phyloP scores from a whole-genome alignment of 2,888 invertebrate genomes.

The Sipunculus nudus region DNA sequence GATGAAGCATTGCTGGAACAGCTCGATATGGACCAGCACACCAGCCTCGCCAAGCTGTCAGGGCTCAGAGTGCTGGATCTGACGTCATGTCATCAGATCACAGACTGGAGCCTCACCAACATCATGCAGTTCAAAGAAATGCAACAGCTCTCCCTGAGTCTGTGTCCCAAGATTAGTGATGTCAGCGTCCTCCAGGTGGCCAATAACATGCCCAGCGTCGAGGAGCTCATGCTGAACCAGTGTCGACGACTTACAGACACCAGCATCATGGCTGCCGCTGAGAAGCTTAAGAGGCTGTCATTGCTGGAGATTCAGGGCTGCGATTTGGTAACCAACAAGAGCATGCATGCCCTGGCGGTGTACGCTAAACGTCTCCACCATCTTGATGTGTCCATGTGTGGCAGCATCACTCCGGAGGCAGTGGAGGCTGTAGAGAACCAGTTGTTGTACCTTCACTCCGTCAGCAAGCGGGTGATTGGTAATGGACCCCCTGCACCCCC shows the following conservation, averaged over 20 bases:
- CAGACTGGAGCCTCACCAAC: slow-evolving; percentile 77
- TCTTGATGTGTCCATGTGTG: slow-evolving; percentile 71
- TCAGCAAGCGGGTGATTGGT: slow-evolving; percentile 51
- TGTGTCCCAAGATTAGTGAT: slow-evolving; percentile 76
- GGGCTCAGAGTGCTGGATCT: slow-evolving; percentile 71
- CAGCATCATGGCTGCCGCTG: slow-evolving; percentile 69
- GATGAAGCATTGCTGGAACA: too few relatives aligned
- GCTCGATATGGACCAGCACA: too few relatives aligned
- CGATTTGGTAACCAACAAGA: slow-evolving; percentile 72
- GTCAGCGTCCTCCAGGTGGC: slow-evolving; percentile 74
- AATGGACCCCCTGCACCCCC: too few relatives aligned
- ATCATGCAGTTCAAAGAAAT: slow-evolving; percentile 77
- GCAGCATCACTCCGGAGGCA: slow-evolving; percentile 52
- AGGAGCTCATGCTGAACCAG: slow-evolving; percentile 75
- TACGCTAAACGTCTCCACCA: slow-evolving; percentile 71
- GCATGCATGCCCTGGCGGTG: slow-evolving; percentile 69
- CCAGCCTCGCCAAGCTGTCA: slow-evolving; percentile 6
- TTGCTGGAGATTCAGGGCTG: slow-evolving; percentile 74
- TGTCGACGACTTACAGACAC: slow-evolving; percentile 78
- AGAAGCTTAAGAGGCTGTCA: slow-evolving; percentile 70
- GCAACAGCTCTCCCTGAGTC: slow-evolving; percentile 73
- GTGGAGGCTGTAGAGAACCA: slow-evolving; percentile 50
- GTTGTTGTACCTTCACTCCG: slow-evolving; percentile 43
- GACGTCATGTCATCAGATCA: slow-evolving; percentile 76
- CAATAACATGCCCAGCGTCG: slow-evolving; percentile 76